Conservation (phyloP, 2,888 invertebrate genomes). For the Meteorus colon region DNA sequence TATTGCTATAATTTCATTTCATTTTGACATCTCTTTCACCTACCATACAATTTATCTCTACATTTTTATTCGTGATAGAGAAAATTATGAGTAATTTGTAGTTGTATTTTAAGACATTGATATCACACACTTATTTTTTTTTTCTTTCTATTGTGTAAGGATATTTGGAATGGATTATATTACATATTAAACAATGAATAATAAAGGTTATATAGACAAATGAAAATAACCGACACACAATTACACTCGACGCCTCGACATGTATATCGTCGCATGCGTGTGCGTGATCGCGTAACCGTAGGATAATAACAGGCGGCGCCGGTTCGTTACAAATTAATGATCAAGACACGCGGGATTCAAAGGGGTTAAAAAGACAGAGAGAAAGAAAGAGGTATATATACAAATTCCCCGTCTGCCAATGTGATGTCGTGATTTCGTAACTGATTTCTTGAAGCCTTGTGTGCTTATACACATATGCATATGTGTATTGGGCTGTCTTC, state of each 20-base stretch:
- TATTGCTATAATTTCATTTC: conserved; percentile 34
- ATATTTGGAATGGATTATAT: no score
- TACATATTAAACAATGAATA: no score
- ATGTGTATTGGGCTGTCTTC: conserved; percentile 17
- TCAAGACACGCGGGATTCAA: conserved; percentile 50
- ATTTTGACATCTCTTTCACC: conserved; percentile 1
- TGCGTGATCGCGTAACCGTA: conserved; percentile 62
- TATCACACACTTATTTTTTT: no score
- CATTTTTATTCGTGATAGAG: no score
- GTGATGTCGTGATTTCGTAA: conserved; percentile 60
- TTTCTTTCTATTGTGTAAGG: no score
- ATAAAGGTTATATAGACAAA: neutral
- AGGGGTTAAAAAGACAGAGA: conserved; percentile 28
- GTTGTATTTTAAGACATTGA: no score
- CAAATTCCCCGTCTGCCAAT: conserved; percentile 52
- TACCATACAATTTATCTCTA: no score
- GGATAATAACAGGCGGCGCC: conserved; percentile 65
- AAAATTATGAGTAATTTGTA: no score
- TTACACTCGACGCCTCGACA: neutral
- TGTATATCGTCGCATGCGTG: conserved; percentile 23
- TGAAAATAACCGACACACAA: conserved; percentile 17
- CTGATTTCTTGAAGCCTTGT: conserved; percentile 56
- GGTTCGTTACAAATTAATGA: conserved; percentile 70
- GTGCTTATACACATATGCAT: conserved; percentile 24
- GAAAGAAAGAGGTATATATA: conserved; percentile 35